Evolutionary conservation across 2,888 invertebrate species (phyloP), one percentile per base, ranked within the genome.

Genomic region (Clostera curtula): DNA sequence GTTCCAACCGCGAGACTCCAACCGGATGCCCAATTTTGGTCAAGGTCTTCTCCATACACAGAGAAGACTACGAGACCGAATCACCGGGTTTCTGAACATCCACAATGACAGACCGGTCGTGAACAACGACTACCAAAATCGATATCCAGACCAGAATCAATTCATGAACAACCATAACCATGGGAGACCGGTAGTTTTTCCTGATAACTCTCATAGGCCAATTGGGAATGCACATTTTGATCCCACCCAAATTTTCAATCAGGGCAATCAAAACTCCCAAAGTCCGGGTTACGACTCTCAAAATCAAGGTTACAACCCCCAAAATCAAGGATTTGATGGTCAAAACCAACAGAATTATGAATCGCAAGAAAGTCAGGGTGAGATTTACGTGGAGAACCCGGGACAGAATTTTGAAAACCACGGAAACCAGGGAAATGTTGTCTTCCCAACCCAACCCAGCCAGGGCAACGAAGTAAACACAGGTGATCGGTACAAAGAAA

Each of bases 391-490:
- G n/a, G n/a, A n/a, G n/a, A n/a, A n/a, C n/a, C n/a, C n/a, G n/a
- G n/a, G n/a, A n/a, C n/a, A n/a, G n/a, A 17, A 17, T 17, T 6
- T n/a, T 3, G 17, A 8, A 3, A 10, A 19, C 6, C 12, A 20
- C 7, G 19, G 11, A 11, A 20, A 5, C 6, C 19, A 20, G 7
- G 19, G 19, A 6, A 7, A 8, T 2, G 1, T 6, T 20, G 11
- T 2, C 10, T 9, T 19, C 7, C 5, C 11, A 7, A 12, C 7
- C n/a, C 20, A 12, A 22, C 2, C n/a, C 4, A 13, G 22, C 7
- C 22, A 22, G 7, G 22, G 3, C 3, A 22, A 22, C 6, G 22
- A 22, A 6, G 22, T 22, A 13, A 22, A 22, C n/a, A n/a, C 9
- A 3, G 18, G 12, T 4, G 10, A 13, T 5, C 7, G 5, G n/a